Conservation (phyloP, 2,888 invertebrate species). For the Stomorhina lunata region DNA sequence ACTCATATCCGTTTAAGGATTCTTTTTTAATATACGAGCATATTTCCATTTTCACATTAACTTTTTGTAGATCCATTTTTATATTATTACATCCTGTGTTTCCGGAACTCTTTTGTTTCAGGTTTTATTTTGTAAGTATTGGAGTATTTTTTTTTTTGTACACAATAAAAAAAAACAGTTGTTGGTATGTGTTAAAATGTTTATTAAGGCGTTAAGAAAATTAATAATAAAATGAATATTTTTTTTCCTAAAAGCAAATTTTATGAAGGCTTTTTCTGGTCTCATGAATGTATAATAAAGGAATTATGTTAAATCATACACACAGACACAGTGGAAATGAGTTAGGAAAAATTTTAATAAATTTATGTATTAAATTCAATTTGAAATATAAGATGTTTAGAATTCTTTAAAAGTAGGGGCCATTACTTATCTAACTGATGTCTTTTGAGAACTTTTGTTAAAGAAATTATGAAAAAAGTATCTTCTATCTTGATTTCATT, state of each 20-base stretch:
- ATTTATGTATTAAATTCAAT: too few relatives aligned
- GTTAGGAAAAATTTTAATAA: too few relatives aligned
- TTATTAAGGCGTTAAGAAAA: slow-evolving; percentile 30
- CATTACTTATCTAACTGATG: too few relatives aligned
- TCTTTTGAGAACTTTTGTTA: too few relatives aligned
- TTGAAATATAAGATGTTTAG: background rate
- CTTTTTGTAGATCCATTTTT: slow-evolving; percentile 10
- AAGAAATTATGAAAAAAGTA: too few relatives aligned
- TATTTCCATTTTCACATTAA: slow-evolving; percentile 3
- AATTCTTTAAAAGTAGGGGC: too few relatives aligned
- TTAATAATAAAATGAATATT: slow-evolving; percentile 3
- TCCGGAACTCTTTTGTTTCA: background rate
- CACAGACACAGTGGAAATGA: too few relatives aligned
- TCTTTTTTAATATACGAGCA: slow-evolving; percentile 7
- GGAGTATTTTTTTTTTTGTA: too few relatives aligned
- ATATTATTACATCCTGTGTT: slow-evolving; percentile 18
- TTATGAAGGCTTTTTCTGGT: too few relatives aligned
- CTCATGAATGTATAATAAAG: too few relatives aligned
- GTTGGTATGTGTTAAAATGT: slow-evolving; percentile 11
- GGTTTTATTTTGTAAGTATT: background rate
- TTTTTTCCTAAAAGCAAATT: background rate
- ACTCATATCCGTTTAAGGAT: slow-evolving; percentile 7
- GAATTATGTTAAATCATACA: too few relatives aligned
- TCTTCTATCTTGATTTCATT: too few relatives aligned
- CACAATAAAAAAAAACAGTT: background rate